Percentiles rank a stretch among this genome's conserved stretches.
phyloP scores from a whole-genome alignment of 1,140 invertebrate genomes.

The Antheraea pernyi region DNA sequence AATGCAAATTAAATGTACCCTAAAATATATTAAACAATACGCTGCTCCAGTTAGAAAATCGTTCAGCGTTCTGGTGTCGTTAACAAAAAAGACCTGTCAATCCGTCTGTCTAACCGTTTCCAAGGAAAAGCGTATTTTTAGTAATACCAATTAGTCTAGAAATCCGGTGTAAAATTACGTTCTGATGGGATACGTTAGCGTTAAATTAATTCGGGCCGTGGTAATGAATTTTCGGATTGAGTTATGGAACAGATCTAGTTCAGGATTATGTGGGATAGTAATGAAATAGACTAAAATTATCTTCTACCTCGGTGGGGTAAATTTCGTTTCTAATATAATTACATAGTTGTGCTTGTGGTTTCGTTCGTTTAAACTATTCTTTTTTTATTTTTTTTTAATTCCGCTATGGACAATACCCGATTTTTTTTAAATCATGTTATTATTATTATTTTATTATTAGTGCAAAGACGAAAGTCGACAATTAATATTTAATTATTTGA shows the following conservation, averaged over 20 bases:
- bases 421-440: no score
- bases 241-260: not conserved
- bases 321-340: not conserved
- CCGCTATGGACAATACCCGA: no score
- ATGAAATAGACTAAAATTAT: not conserved
- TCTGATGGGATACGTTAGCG: conserved; percentile 3
- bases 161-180: conserved; percentile 1
- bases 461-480: no score
- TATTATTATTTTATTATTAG: no score
- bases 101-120: not conserved
- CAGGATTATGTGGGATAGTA: not conserved
- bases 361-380: no score
- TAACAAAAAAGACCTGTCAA: conserved; percentile 10
- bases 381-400: no score
- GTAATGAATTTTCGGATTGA: conserved; percentile 2
- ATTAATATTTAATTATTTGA: no score
- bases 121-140: conserved; percentile 24
- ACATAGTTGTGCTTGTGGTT: no score
- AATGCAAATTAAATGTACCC: not conserved
- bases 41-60: not conserved
- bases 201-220: not conserved
- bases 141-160: conserved; percentile 5
- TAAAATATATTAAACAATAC: not conserved
- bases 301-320: not conserved
- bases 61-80: not conserved